Percentiles rank a stretch among this genome's conserved stretches.
Evolutionary conservation across 92 coral and sea anemone genomes (phyloP).

Genomic region (Bergia sp.): DNA sequence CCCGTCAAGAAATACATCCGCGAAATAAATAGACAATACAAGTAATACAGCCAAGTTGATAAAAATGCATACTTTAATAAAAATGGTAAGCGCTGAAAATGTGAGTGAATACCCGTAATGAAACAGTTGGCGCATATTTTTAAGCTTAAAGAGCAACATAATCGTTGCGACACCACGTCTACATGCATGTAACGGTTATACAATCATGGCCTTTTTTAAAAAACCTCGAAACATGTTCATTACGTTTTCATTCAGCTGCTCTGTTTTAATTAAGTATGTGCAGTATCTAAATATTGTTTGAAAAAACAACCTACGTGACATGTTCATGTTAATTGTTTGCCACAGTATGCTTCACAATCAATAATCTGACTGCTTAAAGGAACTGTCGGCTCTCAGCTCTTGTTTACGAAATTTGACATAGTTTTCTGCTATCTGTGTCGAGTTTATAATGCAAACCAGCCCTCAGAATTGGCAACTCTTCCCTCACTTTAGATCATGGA

Average conservation of each 20-base stretch:
- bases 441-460: no score
- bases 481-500: no score
- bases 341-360: background rate
- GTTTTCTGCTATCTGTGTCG: no score
- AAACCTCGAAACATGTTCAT: background rate
- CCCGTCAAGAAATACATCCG: background rate
- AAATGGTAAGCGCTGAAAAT: background rate
- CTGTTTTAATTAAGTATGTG: background rate
- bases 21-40: no score
- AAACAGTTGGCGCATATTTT: background rate
- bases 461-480: no score
- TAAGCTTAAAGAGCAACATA: background rate
- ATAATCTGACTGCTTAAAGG: background rate
- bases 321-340: background rate
- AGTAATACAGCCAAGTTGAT: background rate
- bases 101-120: background rate
- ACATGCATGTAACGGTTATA: background rate
- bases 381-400: no score
- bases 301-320: background rate
- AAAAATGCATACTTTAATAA: background rate
- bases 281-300: background rate
- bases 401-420: no score
- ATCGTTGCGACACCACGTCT: background rate
- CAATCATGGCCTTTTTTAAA: background rate
- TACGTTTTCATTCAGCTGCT: no score